Conservation (phyloP, 2,888 invertebrate genomes). For the Antheraea yamamai region DNA sequence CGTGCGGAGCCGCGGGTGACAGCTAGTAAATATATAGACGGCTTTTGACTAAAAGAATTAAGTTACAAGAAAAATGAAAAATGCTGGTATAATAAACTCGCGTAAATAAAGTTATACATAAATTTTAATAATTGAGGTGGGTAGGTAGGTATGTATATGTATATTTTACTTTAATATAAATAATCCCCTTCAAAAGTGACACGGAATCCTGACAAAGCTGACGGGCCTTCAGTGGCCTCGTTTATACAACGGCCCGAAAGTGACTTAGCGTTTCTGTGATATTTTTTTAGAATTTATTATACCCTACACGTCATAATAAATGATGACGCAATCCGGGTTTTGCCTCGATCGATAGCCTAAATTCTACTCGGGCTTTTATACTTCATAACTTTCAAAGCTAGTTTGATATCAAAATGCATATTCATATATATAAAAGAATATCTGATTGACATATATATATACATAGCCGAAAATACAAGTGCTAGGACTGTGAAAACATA, state of each 20-base stretch:
- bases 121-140: neutral
- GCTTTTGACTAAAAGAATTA: neutral
- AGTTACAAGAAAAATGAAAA: neutral
- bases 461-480: no score
- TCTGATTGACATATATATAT: no score
- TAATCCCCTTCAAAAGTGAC: slow-evolving; percentile 20
- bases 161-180: slow-evolving; percentile 14
- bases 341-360: slow-evolving; percentile 26
- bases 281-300: slow-evolving; percentile 44
- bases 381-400: neutral
- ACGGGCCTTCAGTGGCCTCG: slow-evolving; percentile 33
- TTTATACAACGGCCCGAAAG: slow-evolving; percentile 49
- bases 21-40: no score
- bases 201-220: slow-evolving; percentile 28
- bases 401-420: neutral
- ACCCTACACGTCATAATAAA: slow-evolving; percentile 44
- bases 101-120: neutral
- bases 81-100: neutral
- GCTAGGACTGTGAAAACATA: no score
- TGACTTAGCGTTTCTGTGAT: slow-evolving; percentile 42
- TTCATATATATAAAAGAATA: no score
- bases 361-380: slow-evolving; percentile 7
- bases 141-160: neutral
- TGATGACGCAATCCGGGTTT: slow-evolving; percentile 38
- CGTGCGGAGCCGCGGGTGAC: no score